Conservation (phyloP, 2,888 invertebrate genomes). For the Rhynchonema sp. region DNA sequence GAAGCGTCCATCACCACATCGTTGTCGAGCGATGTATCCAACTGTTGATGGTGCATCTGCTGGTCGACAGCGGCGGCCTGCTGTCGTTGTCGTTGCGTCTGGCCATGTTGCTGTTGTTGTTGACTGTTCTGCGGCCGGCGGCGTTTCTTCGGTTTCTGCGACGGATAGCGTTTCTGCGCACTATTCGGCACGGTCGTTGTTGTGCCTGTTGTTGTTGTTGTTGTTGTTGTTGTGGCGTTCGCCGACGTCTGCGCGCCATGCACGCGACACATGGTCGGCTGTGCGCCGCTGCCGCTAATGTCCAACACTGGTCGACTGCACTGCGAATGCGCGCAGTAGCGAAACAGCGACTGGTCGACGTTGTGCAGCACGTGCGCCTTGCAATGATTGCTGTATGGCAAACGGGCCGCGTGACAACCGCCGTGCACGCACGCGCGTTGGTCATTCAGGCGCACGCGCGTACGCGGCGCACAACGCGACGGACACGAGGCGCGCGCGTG, state of each 20-base stretch:
- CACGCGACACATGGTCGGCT: no score
- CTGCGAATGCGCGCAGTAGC: slow-evolving; percentile 10
- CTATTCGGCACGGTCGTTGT: background rate
- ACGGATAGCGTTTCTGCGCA: background rate
- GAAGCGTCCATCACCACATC: no score
- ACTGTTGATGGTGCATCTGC: no score
- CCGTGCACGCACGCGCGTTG: background rate
- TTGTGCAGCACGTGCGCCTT: slow-evolving; percentile 13
- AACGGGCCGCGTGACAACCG: slow-evolving; percentile 5
- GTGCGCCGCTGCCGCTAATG: background rate
- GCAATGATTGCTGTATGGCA: slow-evolving; percentile 16
- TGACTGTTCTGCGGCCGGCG: background rate
- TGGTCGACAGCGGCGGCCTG: background rate
- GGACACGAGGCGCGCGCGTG: background rate
- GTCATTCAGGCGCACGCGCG: background rate
- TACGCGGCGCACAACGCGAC: background rate
- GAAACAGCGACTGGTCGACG: slow-evolving; percentile 15
- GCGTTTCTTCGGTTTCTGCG: background rate
- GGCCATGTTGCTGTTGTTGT: background rate
- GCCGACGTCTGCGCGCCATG: background rate
- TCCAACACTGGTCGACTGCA: slow-evolving; percentile 2
- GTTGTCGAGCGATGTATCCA: no score
- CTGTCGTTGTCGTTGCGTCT: background rate
- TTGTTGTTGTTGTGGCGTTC: no score
- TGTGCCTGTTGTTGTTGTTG: background rate